Conservation (phyloP, 1,140 invertebrate genomes). For the Caenorhabditis tropicalis region DNA sequence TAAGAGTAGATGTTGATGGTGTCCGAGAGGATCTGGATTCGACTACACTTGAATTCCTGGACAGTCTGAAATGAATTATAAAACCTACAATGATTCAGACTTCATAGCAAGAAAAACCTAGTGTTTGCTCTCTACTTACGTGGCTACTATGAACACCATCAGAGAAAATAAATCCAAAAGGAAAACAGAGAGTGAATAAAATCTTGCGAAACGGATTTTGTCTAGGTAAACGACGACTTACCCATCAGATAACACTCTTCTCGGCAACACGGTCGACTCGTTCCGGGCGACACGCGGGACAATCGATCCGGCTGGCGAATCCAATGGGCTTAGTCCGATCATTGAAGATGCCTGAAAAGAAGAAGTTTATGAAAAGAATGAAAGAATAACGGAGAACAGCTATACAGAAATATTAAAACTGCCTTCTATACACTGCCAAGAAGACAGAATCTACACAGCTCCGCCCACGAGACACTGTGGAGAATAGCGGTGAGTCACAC, state of each 20-base stretch:
- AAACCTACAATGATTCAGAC: background rate
- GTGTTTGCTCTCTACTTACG: background rate
- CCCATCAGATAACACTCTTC: constrained; percentile 16
- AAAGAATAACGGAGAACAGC: background rate
- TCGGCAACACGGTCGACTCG: constrained; percentile 51
- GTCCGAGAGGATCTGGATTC: background rate
- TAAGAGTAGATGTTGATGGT: constrained; percentile 2
- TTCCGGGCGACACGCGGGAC: background rate
- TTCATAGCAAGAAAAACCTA: background rate
- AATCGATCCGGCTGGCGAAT: constrained; percentile 10
- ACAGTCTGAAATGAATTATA: background rate
- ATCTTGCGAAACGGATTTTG: background rate
- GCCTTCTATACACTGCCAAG: background rate
- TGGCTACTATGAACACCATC: constrained; percentile 33
- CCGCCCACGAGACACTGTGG: background rate
- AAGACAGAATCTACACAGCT: background rate
- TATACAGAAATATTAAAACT: background rate
- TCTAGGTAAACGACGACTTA: constrained; percentile 41
- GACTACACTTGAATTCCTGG: background rate
- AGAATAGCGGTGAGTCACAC: constrained; percentile 10
- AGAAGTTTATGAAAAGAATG: background rate
- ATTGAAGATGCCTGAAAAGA: background rate
- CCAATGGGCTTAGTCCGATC: constrained; percentile 15
- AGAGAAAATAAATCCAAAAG: background rate
- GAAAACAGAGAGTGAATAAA: background rate